Base-by-base conservation (phyloP, 2,113 vertebrate species). In the Oreamnos americanus region DNA sequence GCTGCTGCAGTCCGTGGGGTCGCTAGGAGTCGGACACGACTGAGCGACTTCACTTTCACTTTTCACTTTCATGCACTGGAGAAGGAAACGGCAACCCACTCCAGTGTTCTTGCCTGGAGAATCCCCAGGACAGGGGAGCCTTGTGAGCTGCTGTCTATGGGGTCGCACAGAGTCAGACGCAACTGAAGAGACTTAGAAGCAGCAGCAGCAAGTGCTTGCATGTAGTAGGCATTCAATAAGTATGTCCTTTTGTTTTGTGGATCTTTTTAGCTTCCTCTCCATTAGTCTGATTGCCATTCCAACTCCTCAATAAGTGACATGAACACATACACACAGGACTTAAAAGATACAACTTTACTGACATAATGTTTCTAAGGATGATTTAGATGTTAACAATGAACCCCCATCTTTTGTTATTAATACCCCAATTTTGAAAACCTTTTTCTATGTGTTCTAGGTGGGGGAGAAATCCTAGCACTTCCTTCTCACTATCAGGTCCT, bases 1-100 rank as follows among this genome's bases (percentile, higher is more conserved):
- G 28, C 28, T 60, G 11, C 58, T 62, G 28, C 26, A 33, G 28
- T 33, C 60, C 28, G 16, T 7, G 28, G 28, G 60, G 60, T 33
- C 6, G 2, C 28, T 15, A 33, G 6, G 60, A 33, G 60, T 62
- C 1, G 0, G 60, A 16, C 28, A 62, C 0, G 6, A 60, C 55
- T 57, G 8, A 23, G 55, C 8, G 3, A 58, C 60, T 62, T 62
- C 28, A 33, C 60, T 62, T 62, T 62, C 60, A 33, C 60, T 62
- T 62, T 62, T 62, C 60, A 62, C 60, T 33, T 62, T 62, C 13
- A 62, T 16, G 28, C 13, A 33, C 3, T 33, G 60, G 28, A 62
- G 60, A 16, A 33, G 60, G 28, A 62, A 62, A 62, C 3, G 60
- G 60, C 28, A 62, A 16, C 6, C 28, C 14, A 62, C 28, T 62